phyloP scores from a whole-genome alignment of 1,140 invertebrate genomes.

The Medauroidea extradentata region DNA sequence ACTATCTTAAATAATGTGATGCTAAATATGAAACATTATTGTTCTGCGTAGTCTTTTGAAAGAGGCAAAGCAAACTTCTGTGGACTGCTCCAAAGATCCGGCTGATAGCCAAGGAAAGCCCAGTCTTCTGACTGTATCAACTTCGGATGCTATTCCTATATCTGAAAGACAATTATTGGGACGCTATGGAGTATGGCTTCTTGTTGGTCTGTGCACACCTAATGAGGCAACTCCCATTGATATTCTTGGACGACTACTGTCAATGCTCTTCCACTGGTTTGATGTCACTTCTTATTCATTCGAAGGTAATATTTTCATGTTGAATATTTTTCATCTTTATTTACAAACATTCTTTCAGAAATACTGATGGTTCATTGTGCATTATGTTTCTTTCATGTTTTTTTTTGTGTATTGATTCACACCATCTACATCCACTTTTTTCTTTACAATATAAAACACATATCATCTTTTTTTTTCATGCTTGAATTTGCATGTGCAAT shows the following conservation, averaged over 20 bases:
- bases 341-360: too few species aligned
- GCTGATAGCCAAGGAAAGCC: conserved; percentile 34
- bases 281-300: conserved; percentile 94
- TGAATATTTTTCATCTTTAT: background rate
- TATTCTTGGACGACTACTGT: conserved; percentile 84
- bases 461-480: background rate
- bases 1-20: too few species aligned
- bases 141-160: conserved; percentile 48
- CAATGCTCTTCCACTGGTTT: conserved; percentile 99
- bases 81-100: conserved; percentile 50
- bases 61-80: conserved; percentile 69
- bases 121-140: conserved; percentile 24
- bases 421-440: conserved; percentile 1
- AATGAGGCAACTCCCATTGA: conserved; percentile 79
- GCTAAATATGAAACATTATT: background rate
- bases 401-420: too few species aligned
- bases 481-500: background rate
- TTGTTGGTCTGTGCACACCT: conserved; percentile 90
- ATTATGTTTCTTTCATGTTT: too few species aligned
- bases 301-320: conserved; percentile 64
- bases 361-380: too few species aligned
- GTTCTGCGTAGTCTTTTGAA: conserved; percentile 61
- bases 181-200: conserved; percentile 93
- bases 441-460: conserved; percentile 14
- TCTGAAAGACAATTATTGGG: conserved; percentile 86